These are phyloP conservation scores for Opisthograptis luteolata DNA, from an alignment of 2,888 invertebrate species.

Conservation along the genomic window DNA sequence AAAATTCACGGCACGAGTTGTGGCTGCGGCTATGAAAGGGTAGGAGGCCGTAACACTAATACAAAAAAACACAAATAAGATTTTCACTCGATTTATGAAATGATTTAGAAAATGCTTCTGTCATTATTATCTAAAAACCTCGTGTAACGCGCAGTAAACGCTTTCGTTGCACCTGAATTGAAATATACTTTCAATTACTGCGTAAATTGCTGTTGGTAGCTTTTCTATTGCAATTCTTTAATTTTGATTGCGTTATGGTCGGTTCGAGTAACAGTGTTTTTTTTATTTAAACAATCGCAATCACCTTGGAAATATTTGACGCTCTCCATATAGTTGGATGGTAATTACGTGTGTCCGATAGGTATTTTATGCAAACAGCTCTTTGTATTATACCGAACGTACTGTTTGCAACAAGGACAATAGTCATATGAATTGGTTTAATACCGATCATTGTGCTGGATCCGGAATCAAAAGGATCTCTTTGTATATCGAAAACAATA, in stretches of 20 bases:
- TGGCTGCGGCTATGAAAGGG: conserved; percentile 45
- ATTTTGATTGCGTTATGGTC: conserved; percentile 13
- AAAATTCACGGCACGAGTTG: conserved; percentile 37
- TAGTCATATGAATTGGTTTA: conserved; percentile 67
- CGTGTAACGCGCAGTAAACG: conserved; percentile 64
- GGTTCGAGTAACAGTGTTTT: background rate
- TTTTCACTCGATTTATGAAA: conserved; percentile 58
- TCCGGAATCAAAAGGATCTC: conserved; percentile 68
- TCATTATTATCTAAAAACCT: conserved; percentile 63
- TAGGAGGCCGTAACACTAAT: conserved; percentile 42
- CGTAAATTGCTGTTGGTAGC: conserved; percentile 47
- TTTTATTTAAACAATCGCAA: conserved; percentile 14
- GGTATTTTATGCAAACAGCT: conserved; percentile 69
- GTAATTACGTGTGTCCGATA: conserved; percentile 61
- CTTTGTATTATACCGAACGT: conserved; percentile 62
- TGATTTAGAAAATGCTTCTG: conserved; percentile 66
- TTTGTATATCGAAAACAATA: conserved; percentile 74
- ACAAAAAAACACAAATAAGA: conserved; percentile 46
- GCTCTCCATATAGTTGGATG: conserved; percentile 38
- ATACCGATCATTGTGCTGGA: conserved; percentile 69
- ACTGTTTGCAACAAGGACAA: conserved; percentile 63
- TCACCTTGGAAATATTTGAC: conserved; percentile 22
- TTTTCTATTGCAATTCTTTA: conserved; percentile 27
- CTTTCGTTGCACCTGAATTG: conserved; percentile 67
- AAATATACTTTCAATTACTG: conserved; percentile 64